phyloP scores from a whole-genome alignment of 2,888 invertebrate genomes.

The Aphidoletes aphidimyza region DNA sequence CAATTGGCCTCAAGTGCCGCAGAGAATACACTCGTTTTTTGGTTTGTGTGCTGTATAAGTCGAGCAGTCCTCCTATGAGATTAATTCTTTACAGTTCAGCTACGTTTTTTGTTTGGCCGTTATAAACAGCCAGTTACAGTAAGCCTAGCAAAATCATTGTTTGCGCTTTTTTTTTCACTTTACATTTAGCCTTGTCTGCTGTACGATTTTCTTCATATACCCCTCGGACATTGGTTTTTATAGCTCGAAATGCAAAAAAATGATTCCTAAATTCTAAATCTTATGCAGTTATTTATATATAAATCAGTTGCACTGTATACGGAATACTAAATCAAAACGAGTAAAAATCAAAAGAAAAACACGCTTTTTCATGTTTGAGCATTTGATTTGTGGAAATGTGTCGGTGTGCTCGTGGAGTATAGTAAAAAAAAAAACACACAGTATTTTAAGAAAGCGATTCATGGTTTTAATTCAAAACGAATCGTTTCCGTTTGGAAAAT shows the following conservation, averaged over 20 bases:
- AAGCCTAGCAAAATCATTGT: conserved; percentile 31
- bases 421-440: too few relatives aligned
- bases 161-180: conserved; percentile 15
- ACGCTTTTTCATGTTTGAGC: too few relatives aligned
- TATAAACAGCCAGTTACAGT: background rate
- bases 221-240: background rate
- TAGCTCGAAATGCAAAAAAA: background rate
- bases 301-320: background rate
- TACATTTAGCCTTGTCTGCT: background rate
- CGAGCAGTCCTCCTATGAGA: background rate
- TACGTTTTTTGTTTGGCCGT: background rate
- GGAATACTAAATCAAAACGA: background rate
- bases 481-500: too few relatives aligned
- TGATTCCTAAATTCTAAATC: conserved; percentile 1
- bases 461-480: too few relatives aligned
- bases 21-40: too few relatives aligned
- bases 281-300: conserved; percentile 17
- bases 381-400: too few relatives aligned
- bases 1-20: background rate
- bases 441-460: too few relatives aligned
- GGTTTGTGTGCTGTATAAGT: background rate
- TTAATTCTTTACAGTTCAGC: background rate
- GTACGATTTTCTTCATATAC: background rate
- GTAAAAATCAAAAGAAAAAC: background rate
- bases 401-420: too few relatives aligned